Evolutionary conservation across 2,113 vertebrate genomes (phyloP), one percentile per base, ranked within the genome.

Genomic region (Cynocephalus volans): DNA sequence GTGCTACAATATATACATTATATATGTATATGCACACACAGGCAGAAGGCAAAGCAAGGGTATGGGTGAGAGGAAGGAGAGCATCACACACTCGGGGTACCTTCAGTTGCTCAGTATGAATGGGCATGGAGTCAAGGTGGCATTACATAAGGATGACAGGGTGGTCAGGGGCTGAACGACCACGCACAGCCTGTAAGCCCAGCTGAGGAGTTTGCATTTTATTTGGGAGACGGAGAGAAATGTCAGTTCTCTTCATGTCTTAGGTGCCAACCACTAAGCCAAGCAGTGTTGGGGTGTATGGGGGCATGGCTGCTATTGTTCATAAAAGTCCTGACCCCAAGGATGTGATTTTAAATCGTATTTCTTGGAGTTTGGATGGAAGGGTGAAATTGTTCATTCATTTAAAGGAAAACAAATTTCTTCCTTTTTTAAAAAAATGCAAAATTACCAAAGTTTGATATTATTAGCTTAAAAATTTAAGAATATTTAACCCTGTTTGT

Each of bases 381-480:
- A 93, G 72, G 7, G 12, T 67, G 70, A 93, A 60, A 50, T 1
- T 31, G 21, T 10, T 91, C 26, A 80, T 65, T 80, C 33, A 82
- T 23, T 60, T 92, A 76, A 13, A 79, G 24, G 84, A 85, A 96
- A 41, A 82, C 2, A 48, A 77, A 36, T 72, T 58, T 17, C 6
- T 83, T 73, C 23, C 24, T 45, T 76, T 73, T 33, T 41, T 0
- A 8, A 83, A 65, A 56, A 75, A 88, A 31, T 45, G 10, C 8
- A 64, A 58, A 60, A 28, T 93, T 72, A 83, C 80, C 54, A 85
- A 88, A 48, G 23, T 64, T 95, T 90, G 33, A 88, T 18, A 56
- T 23, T 3, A 79, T 90, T 10, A 70, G 24, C 6, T 95, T 80
- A 33, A 87, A 92, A 67, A 15, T 83, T 50, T 70, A 82, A 50